Base-by-base conservation (phyloP, 2,797 vertebrate genomes). In the Phrynocephalus vlangalii region DNA sequence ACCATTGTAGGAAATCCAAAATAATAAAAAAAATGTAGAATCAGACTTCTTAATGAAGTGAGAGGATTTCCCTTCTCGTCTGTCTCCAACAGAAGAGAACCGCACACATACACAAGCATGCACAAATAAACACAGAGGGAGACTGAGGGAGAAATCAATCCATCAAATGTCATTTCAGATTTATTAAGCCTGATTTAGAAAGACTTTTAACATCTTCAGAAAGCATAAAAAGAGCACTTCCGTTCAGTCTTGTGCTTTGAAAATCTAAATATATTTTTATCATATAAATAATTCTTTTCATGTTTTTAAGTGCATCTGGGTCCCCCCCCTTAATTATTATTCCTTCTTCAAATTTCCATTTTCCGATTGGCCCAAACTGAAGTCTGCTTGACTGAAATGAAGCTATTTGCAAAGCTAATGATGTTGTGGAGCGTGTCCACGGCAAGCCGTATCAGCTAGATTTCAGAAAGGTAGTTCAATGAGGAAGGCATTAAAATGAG, bases 201-300 rank as follows among this genome's bases (percentile, higher is more conserved):
- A 97, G 97, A 97, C 96, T 96, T 96, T 97, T 96, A 96, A 96
- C 97, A 96, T 97, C 95, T 96, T 96, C 97, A 96, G 96, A 96
- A 97, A 97, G 96, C 96, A 93, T 97, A 96, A 96, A 96, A 97
- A 97, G 96, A 97, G 96, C 96, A 96, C 96, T 97, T 97, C 95
- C 94, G 94, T 95, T 96, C 96, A 96, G 96, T 94, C 95, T 97
- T 97, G 97, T 97, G 97, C 96, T 97, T 97, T 96, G 96, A 97
- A 97, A 97, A 97, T 97, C 96, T 97, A 97, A 97, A 97, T 97
- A 97, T 97, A 97, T 96, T 97, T 97, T 97, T 96, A 97, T 97
- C 96, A 96, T 97, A 97, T 97, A 97, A 97, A 97, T 97, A 97
- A 97, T 97, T 97, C 94, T 97, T 97, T 97, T 96, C 96, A 95